These are phyloP conservation scores for Sitophilus oryzae DNA, from an alignment of 1,140 invertebrate species.

Conservation along the genomic window DNA sequence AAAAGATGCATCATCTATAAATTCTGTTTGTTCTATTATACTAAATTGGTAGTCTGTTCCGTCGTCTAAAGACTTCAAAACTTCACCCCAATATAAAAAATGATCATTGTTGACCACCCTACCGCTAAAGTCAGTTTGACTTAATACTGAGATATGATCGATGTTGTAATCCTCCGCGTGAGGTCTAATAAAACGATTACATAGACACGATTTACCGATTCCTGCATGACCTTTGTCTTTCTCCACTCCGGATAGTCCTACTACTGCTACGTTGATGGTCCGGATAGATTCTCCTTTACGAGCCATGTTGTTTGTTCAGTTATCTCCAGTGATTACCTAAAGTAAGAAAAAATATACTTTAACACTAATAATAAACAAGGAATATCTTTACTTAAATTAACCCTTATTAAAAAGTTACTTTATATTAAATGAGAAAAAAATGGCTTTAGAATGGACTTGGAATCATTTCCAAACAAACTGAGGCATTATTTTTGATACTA, in stretches of 20 bases:
- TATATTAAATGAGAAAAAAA: too few species aligned
- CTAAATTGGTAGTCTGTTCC: constrained; percentile 88
- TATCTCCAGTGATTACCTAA: background rate
- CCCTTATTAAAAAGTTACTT: too few species aligned
- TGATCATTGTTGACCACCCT: constrained; percentile 98
- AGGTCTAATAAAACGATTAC: constrained; percentile 94
- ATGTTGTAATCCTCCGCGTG: constrained; percentile 94
- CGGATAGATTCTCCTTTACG: constrained; percentile 51
- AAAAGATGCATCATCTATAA: constrained; percentile 97
- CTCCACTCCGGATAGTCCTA: constrained; percentile 76
- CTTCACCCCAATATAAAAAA: constrained; percentile 97
- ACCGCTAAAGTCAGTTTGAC: constrained; percentile 96
- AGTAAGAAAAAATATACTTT: constrained; percentile 7
- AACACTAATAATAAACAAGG: too few species aligned
- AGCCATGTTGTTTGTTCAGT: constrained; percentile 43
- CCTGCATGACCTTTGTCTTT: constrained; percentile 93
- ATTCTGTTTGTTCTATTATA: constrained; percentile 96
- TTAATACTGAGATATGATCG: constrained; percentile 94
- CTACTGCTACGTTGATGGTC: constrained; percentile 61
- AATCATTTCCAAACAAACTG: too few species aligned
- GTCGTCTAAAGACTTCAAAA: constrained; percentile 84
- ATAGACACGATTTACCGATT: constrained; percentile 95
- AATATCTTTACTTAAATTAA: too few species aligned
- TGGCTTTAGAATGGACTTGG: too few species aligned
- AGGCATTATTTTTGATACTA: too few species aligned